These are phyloP conservation scores for Pseudanteris insignis DNA, from an alignment of 2,888 invertebrate species.

Conservation along the genomic window DNA sequence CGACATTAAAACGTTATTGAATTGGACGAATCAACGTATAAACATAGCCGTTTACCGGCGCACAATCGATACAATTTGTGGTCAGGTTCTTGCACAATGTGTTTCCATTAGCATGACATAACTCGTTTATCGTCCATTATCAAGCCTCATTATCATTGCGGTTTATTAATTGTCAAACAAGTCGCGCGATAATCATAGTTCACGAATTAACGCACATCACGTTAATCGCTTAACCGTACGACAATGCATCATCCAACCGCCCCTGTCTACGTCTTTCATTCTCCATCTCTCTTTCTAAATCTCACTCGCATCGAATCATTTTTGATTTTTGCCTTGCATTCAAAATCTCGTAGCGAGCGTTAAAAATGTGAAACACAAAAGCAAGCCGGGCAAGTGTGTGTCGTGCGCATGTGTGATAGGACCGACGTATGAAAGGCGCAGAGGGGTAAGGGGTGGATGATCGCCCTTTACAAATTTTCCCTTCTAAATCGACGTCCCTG, in stretches of 20 bases:
- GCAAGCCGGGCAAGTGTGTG: constrained; percentile 3
- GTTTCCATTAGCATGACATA: constrained; percentile 17
- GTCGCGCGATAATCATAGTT: constrained; percentile 17
- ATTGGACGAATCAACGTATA: no score
- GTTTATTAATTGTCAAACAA: constrained; percentile 21
- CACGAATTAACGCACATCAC: constrained; percentile 5
- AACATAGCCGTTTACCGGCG: no score
- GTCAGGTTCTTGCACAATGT: constrained; percentile 10
- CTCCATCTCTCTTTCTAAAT: constrained; percentile 3
- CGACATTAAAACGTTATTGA: no score
- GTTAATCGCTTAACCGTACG: no score
- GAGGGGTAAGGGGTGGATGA: constrained; percentile 49
- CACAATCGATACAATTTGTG: constrained; percentile 6
- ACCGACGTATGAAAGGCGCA: constrained; percentile 1
- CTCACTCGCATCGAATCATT: constrained; percentile 2
- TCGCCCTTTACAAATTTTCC: constrained; percentile 48
- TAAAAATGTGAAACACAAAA: constrained; percentile 16
- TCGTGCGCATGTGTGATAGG: constrained; percentile 33
- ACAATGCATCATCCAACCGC: no score
- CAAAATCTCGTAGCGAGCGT: constrained; percentile 6
- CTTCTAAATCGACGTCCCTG: constrained; percentile 47
- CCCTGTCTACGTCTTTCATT: no score
- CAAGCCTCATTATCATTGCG: constrained; percentile 12
- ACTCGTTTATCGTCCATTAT: constrained; percentile 19
- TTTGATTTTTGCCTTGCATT: constrained; percentile 25